These are phyloP conservation scores for Aquatica leii DNA, from an alignment of 2,888 invertebrate genomes.

Conservation along the genomic window DNA sequence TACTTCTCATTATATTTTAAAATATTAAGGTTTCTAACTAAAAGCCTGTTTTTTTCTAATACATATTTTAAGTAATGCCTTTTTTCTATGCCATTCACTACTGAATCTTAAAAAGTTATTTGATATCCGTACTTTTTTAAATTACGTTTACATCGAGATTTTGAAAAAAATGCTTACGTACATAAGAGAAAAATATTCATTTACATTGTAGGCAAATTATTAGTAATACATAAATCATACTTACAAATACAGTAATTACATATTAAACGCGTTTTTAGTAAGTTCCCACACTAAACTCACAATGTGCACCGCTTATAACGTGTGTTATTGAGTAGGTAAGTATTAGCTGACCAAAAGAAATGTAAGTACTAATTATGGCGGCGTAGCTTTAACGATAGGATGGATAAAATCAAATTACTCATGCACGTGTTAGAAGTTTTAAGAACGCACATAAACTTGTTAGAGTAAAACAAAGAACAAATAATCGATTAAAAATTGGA, in stretches of 20 bases:
- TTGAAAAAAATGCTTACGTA: too few species aligned
- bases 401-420: not conserved
- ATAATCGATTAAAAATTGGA: not conserved
- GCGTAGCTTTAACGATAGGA: not conserved
- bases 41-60: too few species aligned
- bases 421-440: not conserved
- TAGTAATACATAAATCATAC: conserved; percentile 10
- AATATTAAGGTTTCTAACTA: too few species aligned
- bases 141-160: too few species aligned
- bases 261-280: not conserved
- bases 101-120: too few species aligned
- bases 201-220: too few species aligned
- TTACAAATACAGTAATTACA: conserved; percentile 7
- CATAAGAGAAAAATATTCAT: too few species aligned
- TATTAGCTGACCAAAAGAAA: conserved; percentile 8
- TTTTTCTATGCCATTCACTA: too few species aligned
- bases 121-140: too few species aligned
- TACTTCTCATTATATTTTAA: conserved; percentile 4
- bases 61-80: too few species aligned
- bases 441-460: not conserved
- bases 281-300: conserved; percentile 2
- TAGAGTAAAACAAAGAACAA: not conserved
- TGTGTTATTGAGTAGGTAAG: conserved; percentile 5
- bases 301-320: not conserved
- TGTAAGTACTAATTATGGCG: conserved; percentile 7